Conservation (phyloP, 2,888 invertebrate species). For the Taphrorychus bicolor region DNA sequence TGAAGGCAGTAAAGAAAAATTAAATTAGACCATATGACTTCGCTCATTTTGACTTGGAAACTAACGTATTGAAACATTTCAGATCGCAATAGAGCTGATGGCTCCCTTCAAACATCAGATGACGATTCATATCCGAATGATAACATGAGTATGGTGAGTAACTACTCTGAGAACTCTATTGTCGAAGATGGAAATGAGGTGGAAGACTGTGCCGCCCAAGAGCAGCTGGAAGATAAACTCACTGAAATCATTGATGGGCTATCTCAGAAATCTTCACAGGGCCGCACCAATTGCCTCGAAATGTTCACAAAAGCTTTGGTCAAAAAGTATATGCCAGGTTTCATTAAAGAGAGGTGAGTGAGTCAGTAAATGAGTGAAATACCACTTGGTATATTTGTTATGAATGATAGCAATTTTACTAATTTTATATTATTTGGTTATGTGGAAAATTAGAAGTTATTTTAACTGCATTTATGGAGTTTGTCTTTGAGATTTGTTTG, state of each 20-base stretch:
- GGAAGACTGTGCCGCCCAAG: conserved; percentile 62
- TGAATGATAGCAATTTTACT: neutral
- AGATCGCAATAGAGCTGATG: conserved; percentile 47
- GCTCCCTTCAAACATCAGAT: conserved; percentile 59
- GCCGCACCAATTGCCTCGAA: conserved; percentile 76
- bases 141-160: conserved; percentile 82
- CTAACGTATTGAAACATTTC: neutral
- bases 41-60: neutral
- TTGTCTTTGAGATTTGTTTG: too few relatives aligned
- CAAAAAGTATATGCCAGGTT: conserved; percentile 78
- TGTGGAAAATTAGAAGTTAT: too few relatives aligned
- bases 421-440: too few relatives aligned
- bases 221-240: conserved; percentile 86
- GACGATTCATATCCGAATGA: conserved; percentile 80
- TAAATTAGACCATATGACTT: neutral
- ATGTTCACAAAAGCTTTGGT: conserved; percentile 76
- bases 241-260: conserved; percentile 86
- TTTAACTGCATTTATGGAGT: too few relatives aligned
- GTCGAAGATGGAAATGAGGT: conserved; percentile 54
- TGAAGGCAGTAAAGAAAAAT: too few relatives aligned
- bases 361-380: neutral
- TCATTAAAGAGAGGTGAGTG: conserved; percentile 74
- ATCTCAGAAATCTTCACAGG: conserved; percentile 87
- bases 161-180: conserved; percentile 77
- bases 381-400: neutral